These are phyloP conservation scores for Archivesica marissinica DNA, from an alignment of 1,140 invertebrate genomes.

Conservation along the genomic window DNA sequence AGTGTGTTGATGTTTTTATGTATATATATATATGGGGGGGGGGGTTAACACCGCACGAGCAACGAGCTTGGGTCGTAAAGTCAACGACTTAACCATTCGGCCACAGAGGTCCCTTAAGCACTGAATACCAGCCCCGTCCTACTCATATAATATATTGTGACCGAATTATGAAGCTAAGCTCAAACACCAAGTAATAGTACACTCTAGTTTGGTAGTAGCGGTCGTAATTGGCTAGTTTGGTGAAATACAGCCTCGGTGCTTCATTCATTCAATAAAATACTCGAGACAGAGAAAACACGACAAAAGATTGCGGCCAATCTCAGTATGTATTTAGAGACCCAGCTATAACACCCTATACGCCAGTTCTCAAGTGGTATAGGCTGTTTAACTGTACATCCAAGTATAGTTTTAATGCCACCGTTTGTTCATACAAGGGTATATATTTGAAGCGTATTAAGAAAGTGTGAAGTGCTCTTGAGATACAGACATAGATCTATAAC, in stretches of 20 bases:
- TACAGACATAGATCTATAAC: slow-evolving; percentile 20
- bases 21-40: too few species aligned
- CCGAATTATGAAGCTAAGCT: too few species aligned
- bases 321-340: not conserved
- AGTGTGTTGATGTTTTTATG: too few species aligned
- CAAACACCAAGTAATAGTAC: too few species aligned
- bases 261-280: slow-evolving; percentile 38
- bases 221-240: slow-evolving; percentile 23
- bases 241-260: not conserved
- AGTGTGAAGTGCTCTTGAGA: slow-evolving; percentile 39
- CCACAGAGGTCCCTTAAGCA: too few species aligned
- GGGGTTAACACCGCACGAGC: too few species aligned
- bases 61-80: too few species aligned
- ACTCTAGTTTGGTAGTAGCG: too few species aligned
- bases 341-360: not conserved
- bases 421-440: slow-evolving; percentile 24
- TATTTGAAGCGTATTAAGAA: slow-evolving; percentile 46
- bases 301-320: slow-evolving; percentile 13
- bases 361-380: not conserved
- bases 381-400: slow-evolving; percentile 13
- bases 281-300: slow-evolving; percentile 7
- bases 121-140: too few species aligned
- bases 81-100: too few species aligned
- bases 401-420: slow-evolving; percentile 28
- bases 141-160: too few species aligned